Base-by-base conservation (phyloP, 2,113 vertebrate species). In the Leucosticte australis region DNA sequence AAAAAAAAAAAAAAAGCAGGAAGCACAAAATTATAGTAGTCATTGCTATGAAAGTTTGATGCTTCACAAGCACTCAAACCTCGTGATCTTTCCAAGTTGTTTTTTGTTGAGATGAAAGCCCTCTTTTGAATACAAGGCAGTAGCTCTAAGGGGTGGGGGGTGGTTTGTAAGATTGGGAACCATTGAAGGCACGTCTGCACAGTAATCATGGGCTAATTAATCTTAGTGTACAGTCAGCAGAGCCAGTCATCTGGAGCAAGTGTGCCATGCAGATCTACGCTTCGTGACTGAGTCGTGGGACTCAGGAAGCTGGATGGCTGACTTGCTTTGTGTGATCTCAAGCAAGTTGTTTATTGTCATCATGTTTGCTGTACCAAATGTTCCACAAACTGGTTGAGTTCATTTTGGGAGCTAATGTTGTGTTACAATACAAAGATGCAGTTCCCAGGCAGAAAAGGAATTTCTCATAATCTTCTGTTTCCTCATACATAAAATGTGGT, bases 311-410 rank as follows among this genome's bases (percentile, higher is more conserved):
- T 75, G 76, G 37, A 81, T 87, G 69, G 22, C 73, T 83, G 80
- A 50, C 52, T 73, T 41, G 49, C 17, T 87, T 67, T 59, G 73
- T 87, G 77, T 78, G 56, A 92, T 67, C 90, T 89, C 93, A 47
- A 68, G 89, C 83, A 93, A 86, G 56, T 90, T 95, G 89, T 93
- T 96, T 96, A 39, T 93, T 86, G 63, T 86, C 80, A 42, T 89
- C 42, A 1, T 95, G 76, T 94, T 94, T 94, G 86, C 76, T 83
- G 76, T 81, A 83, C 86, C 94, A 92, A 92, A 92, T 87, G 86
- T 88, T 95, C 91, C 59, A 22, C 88, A 75, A 9, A 63, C 56
- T 90, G 55, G 35, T 70, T 83, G 31, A 46, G 50, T 75, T 94
- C 52, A 44, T 90, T 90, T 53, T 15, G 86, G 90, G 83, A 94